phyloP scores from a whole-genome alignment of 2,797 vertebrate species.

The Poecile montanus region DNA sequence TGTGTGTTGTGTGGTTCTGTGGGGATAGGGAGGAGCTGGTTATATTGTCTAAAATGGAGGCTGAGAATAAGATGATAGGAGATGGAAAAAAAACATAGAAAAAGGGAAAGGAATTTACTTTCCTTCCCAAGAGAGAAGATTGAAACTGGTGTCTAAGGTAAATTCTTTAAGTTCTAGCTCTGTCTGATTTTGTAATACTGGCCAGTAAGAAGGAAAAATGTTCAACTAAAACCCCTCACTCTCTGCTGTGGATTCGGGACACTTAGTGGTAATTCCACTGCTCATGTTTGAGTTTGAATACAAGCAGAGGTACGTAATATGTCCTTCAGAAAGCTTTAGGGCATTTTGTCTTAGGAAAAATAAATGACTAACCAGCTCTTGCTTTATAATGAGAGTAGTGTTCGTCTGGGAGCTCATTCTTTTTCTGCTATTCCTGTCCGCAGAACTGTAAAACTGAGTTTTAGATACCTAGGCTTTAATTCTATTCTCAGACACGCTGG shows the following conservation, averaged over 20 bases:
- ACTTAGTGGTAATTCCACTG: neutral
- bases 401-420: neutral
- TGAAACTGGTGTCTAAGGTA: neutral
- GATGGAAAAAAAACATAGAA: neutral
- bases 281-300: neutral
- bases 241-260: neutral
- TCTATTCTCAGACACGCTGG: neutral
- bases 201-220: neutral
- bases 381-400: neutral
- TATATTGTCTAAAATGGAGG: neutral
- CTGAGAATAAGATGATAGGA: neutral
- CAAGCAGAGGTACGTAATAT: neutral
- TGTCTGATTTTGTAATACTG: neutral
- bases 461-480: neutral
- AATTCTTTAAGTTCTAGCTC: neutral
- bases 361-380: neutral
- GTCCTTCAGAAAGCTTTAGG: neutral
- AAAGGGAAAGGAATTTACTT: neutral
- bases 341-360: neutral
- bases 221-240: neutral
- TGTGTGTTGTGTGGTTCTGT: neutral
- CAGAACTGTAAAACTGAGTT: neutral
- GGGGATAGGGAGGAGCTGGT: neutral
- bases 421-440: neutral
- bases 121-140: neutral